Percentiles rank a stretch among this genome's conserved stretches.
phyloP scores from a whole-genome alignment of 2,888 invertebrate genomes.

The Papilio demoleus region DNA sequence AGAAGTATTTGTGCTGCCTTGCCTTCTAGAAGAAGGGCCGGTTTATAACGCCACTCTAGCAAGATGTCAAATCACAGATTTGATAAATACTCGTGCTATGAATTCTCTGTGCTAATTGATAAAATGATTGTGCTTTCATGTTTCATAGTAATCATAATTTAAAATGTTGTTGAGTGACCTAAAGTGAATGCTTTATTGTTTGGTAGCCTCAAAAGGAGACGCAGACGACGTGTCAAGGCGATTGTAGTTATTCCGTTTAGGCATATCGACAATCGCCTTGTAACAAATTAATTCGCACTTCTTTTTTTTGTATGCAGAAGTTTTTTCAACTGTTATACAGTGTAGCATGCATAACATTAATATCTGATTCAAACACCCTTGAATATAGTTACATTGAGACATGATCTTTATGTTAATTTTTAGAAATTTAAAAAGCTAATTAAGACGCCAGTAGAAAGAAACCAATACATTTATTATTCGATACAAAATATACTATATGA shows the following conservation, averaged over 20 bases:
- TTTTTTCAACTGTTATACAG: not conserved
- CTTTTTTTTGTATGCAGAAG: not conserved
- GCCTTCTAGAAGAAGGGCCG: no score
- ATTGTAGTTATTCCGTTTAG: conserved; percentile 25
- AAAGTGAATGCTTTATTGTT: conserved; percentile 34
- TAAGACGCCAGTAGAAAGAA: not conserved
- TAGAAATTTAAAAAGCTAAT: not conserved
- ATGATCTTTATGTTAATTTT: not conserved
- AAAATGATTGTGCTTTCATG: no score
- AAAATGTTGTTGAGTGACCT: conserved; percentile 8
- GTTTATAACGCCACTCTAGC: no score
- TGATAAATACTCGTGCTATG: no score
- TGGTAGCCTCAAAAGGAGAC: conserved; percentile 11
- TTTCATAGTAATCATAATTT: not conserved
- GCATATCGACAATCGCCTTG: conserved; percentile 14
- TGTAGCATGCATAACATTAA: not conserved
- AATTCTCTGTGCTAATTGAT: no score
- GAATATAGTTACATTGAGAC: no score
- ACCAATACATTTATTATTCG: not conserved
- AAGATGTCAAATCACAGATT: no score
- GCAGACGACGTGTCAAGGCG: conserved; percentile 30
- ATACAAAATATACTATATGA: no score
- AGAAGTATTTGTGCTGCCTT: no score
- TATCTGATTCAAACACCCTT: not conserved
- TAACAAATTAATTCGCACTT: conserved; percentile 26